Conservation (phyloP, 1,140 invertebrate species). For the Cepaea nemoralis region DNA sequence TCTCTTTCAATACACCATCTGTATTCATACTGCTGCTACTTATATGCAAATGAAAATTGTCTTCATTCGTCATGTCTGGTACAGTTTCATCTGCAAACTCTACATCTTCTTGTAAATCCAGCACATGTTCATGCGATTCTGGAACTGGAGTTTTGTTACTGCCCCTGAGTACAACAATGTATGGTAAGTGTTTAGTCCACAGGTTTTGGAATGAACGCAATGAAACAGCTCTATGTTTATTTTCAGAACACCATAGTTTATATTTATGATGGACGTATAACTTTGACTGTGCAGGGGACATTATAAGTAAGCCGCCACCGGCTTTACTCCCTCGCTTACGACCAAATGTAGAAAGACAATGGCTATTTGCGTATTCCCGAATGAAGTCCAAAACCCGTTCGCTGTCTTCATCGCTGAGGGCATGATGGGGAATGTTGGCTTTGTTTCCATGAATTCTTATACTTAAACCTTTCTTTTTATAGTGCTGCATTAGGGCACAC, state of each 20-base stretch:
- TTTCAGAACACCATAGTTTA: constrained; percentile 19
- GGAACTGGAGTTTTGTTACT: constrained; percentile 18
- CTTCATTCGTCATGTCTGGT: background rate
- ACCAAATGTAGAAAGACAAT: constrained; percentile 3
- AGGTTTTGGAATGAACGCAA: constrained; percentile 25
- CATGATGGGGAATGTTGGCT: constrained; percentile 21
- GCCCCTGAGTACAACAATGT: constrained; percentile 31
- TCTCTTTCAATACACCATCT: background rate
- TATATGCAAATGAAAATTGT: background rate
- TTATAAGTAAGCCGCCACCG: constrained; percentile 17
- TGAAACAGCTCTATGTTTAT: constrained; percentile 16
- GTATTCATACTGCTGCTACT: background rate
- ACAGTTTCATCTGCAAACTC: background rate
- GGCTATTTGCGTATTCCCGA: constrained; percentile 19
- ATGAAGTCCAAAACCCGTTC: constrained; percentile 17
- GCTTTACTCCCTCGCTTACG: constrained; percentile 7
- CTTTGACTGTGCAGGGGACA: constrained; percentile 14
- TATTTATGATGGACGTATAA: constrained; percentile 25
- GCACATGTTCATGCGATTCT: background rate
- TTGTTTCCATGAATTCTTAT: constrained; percentile 11
- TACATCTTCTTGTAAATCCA: background rate
- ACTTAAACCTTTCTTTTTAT: constrained; percentile 25
- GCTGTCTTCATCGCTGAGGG: background rate
- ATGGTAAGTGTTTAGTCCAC: constrained; percentile 23
- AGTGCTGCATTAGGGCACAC: constrained; percentile 27